Evolutionary conservation across 2,113 vertebrate species (phyloP).

Genomic region (Ovibos moschatus): DNA sequence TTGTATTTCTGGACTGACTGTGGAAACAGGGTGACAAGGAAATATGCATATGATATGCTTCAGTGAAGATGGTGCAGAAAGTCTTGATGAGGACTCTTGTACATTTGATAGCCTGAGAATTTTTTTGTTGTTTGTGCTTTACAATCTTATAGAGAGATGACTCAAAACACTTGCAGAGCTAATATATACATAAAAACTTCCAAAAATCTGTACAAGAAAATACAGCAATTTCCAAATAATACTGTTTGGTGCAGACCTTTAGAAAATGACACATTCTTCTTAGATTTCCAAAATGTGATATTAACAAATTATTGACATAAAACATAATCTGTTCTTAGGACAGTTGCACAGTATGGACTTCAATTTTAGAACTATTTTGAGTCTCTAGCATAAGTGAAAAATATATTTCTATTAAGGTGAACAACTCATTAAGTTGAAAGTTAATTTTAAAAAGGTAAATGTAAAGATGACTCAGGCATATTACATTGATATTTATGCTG

Average conservation of each 20-base stretch:
- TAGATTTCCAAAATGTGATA: not conserved
- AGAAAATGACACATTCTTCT: not conserved
- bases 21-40: slow-evolving; percentile 47
- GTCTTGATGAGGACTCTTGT: slow-evolving; percentile 83
- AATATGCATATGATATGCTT: slow-evolving; percentile 73
- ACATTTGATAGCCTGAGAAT: slow-evolving; percentile 83
- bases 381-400: not conserved
- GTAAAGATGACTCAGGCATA: not conserved
- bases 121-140: slow-evolving; percentile 58
- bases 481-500: not conserved
- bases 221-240: not conserved
- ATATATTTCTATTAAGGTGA: not conserved
- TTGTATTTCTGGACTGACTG: slow-evolving; percentile 52
- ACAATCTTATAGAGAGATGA: slow-evolving; percentile 74
- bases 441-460: not conserved
- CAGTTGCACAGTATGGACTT: not conserved
- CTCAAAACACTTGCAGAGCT: slow-evolving; percentile 52
- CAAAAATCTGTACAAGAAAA: not conserved
- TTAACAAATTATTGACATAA: not conserved
- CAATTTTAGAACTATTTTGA: not conserved
- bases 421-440: not conserved
- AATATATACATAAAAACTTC: slow-evolving; percentile 47
- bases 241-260: not conserved
- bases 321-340: not conserved
- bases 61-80: slow-evolving; percentile 88